Evolutionary conservation across 1,140 invertebrate species (phyloP), one percentile per base, ranked within the genome.

Genomic region (Gerris buenoi): DNA sequence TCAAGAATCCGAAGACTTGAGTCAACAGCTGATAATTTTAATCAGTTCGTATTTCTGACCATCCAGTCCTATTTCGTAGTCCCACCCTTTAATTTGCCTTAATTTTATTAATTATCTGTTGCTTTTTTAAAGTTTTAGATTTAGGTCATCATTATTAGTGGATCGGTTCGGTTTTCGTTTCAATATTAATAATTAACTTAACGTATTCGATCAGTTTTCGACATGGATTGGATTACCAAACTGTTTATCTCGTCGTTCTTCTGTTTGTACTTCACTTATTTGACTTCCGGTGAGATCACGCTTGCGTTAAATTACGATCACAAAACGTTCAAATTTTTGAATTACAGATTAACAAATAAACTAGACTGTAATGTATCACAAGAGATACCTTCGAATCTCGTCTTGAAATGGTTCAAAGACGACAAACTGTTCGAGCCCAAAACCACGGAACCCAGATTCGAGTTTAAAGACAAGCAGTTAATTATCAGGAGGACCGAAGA

Each of bases 401-500:
- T 10, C 5, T 60, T 60, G 58, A 22, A 22, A 22, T 22, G 58
- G 58, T 60, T 13, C 23, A 60, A 60, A 60, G 23, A 60, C 23
- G 23, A 60, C 23, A 25, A 60, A 22, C 23, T 22, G 23, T 60
- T 60, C 15, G 58, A 60, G 5, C n/a, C n/a, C n/a, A n/a, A n/a
- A n/a, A 22, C 58, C 15, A 60, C 15, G 29, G 25, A 25, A n/a
- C 27, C 18, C 2, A 28, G 27, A 10, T 14, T 18, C n/a, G 23
- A 67, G 58, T 15, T 60, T 60, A 60, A 60, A 60, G 58, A 60
- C 22, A 60, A 60, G 5, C n/a, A 15, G 23, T 2, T 62, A 26
- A 57, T 63, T 64, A 28, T 64, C 60, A 62, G 25, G 18, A 25
- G n/a, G 28, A 10, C 25, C 46, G 14, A 66, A 56, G 28, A 66